Evolutionary conservation across 1,140 invertebrate genomes (phyloP).

Genomic region (Samia ricini): DNA sequence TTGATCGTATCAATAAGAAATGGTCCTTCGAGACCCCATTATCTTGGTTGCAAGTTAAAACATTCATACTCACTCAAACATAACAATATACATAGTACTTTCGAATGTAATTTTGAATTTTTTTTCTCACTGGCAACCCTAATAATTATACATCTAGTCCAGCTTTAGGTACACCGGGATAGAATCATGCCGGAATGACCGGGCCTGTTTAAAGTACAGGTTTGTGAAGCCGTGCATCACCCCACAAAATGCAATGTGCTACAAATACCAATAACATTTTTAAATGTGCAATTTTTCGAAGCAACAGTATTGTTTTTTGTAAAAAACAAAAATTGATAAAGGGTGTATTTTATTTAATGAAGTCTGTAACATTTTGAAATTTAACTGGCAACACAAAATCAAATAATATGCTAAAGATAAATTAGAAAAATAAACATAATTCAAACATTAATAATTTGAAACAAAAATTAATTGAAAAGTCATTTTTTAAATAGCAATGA

Average conservation of each 20-base stretch:
- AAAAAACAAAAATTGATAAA: too few relatives aligned
- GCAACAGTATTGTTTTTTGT: too few relatives aligned
- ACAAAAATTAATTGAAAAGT: too few relatives aligned
- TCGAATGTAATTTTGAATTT: too few relatives aligned
- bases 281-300: not conserved
- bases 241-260: conserved; percentile 20
- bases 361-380: too few relatives aligned
- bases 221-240: conserved; percentile 64
- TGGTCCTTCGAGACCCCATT: not conserved
- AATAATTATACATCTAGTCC: conserved; percentile 27
- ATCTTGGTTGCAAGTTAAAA: not conserved
- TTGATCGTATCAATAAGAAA: not conserved
- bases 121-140: conserved; percentile 19
- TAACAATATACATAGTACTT: not conserved
- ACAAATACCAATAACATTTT: not conserved
- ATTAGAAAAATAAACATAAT: too few relatives aligned
- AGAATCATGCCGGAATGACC: conserved; percentile 53
- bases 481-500: not conserved
- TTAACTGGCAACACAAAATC: too few relatives aligned
- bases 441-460: too few relatives aligned
- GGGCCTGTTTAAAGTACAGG: conserved; percentile 32
- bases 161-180: conserved; percentile 37
- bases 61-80: not conserved
- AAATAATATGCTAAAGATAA: too few relatives aligned
- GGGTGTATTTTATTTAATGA: too few relatives aligned